These are phyloP conservation scores for Epirrita christyi DNA, from an alignment of 2,888 invertebrate species.

Conservation along the genomic window DNA sequence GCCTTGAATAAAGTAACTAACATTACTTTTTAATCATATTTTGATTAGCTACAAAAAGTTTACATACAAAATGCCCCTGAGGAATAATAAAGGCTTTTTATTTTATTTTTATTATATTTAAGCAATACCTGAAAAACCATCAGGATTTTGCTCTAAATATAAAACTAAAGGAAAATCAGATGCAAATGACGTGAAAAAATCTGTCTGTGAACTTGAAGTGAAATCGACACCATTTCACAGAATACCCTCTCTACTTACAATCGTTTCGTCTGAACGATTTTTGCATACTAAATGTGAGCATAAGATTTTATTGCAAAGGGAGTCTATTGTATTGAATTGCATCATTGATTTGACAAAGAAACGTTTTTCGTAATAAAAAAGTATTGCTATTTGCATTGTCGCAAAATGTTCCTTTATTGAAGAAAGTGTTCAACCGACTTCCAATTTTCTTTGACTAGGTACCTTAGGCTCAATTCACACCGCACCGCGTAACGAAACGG, in stretches of 20 bases:
- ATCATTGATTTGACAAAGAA: constrained; percentile 40
- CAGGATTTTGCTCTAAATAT: too few relatives aligned
- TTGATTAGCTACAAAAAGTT: too few relatives aligned
- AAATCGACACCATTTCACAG: constrained; percentile 29
- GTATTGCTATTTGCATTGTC: constrained; percentile 45
- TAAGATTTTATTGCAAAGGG: constrained; percentile 69
- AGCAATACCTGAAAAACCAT: too few relatives aligned
- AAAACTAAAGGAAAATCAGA: neutral
- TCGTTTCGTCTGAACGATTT: constrained; percentile 54
- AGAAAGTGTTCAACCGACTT: constrained; percentile 18
- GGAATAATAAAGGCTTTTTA: too few relatives aligned
- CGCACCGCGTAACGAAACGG: too few relatives aligned
- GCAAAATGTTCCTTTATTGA: constrained; percentile 21
- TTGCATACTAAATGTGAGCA: constrained; percentile 73
- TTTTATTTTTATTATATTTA: too few relatives aligned
- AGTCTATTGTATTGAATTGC: constrained; percentile 52
- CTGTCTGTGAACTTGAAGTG: too few relatives aligned
- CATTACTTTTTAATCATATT: too few relatives aligned
- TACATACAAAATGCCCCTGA: too few relatives aligned
- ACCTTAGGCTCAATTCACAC: constrained; percentile 18
- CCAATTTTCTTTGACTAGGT: constrained; percentile 7
- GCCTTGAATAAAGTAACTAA: too few relatives aligned
- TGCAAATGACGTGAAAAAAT: neutral
- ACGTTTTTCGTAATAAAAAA: constrained; percentile 55
- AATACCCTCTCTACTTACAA: constrained; percentile 48